Evolutionary conservation across 2,113 vertebrate species (phyloP).

Genomic region (Thunnus thynnus): DNA sequence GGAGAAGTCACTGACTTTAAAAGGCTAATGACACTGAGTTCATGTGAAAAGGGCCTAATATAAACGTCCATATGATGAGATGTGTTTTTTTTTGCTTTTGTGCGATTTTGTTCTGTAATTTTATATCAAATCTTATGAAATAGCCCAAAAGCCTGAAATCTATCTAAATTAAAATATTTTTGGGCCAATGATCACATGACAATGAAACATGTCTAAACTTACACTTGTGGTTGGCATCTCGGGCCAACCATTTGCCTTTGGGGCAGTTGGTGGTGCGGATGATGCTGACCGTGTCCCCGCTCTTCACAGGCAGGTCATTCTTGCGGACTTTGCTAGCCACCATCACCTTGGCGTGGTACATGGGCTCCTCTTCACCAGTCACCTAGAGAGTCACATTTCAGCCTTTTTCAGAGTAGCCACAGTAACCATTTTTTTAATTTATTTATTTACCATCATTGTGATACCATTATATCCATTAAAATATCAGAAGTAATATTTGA

Average conservation of each 20-base stretch:
- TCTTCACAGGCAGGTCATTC: slow-evolving; percentile 73
- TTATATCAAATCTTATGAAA: neutral
- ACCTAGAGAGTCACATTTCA: slow-evolving; percentile 74
- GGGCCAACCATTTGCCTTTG: slow-evolving; percentile 81
- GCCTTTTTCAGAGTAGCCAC: neutral
- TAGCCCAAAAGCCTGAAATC: no score
- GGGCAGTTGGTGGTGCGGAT: slow-evolving; percentile 80
- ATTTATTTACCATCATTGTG: neutral
- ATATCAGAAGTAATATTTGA: no score
- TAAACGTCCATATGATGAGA: no score
- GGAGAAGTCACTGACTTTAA: neutral
- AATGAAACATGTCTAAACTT: slow-evolving; percentile 68
- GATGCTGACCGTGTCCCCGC: slow-evolving; percentile 77
- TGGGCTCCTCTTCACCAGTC: slow-evolving; percentile 75
- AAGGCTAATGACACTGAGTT: neutral
- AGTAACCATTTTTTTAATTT: neutral
- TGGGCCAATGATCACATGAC: neutral
- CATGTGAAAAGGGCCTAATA: neutral
- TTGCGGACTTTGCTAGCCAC: slow-evolving; percentile 77
- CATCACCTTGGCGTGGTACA: slow-evolving; percentile 74
- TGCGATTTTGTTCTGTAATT: neutral
- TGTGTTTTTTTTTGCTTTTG: no score
- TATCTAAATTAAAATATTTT: no score
- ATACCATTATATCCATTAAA: neutral
- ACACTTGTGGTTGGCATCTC: slow-evolving; percentile 81